Base-by-base conservation (phyloP, 2,888 invertebrate genomes). In the Imbricaverruca yamaguchii region DNA sequence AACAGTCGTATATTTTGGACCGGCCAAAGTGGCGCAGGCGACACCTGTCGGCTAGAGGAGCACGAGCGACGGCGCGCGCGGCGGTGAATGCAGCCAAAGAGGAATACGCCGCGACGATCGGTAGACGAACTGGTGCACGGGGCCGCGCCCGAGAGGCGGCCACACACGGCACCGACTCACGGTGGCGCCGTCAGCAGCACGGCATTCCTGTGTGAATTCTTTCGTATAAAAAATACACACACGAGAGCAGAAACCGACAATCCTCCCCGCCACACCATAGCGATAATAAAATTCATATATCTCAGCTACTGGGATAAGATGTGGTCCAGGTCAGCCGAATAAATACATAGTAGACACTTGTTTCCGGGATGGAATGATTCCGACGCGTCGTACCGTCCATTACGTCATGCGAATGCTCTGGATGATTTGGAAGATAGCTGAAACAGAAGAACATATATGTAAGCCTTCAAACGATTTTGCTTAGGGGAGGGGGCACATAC, bases 361-460 rank as follows among this genome's bases (percentile, higher is more conserved):
- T 74, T 74, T 74, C 15, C 55, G 21, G 21, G 74, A 55, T 74
- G 74, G 74, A 74, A 74, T 74, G 74, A 74, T 18, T 74, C 69
- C 69, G 55, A 1, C 3, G 18, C 21, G 11, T 18, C 21, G 23
- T 21, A 74, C 7, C 0, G 74, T 55, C 18, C 74, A 74, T 79
- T 57, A 79, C 79, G 94, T 95, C 89, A 94, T 92, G 87, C 95
- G 91, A 87, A 96, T 96, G 84, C 95, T 95, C 87, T 96, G 98
- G 86, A 98, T 97, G 86, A 98, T 96, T 91, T 98, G 98, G 91
- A 98, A 98, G 86, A 98, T 92, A 83, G 98, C 98, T 88, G 89
- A 82, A 90, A 90, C 84, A 84, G 85, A 85, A 85, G 84, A 83
- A 84, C 83, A 59, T 15, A 39, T 4, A 39, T 39, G 39, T 39